These are phyloP conservation scores for Itoplectis maculator DNA, from an alignment of 2,888 invertebrate species.

Conservation along the genomic window DNA sequence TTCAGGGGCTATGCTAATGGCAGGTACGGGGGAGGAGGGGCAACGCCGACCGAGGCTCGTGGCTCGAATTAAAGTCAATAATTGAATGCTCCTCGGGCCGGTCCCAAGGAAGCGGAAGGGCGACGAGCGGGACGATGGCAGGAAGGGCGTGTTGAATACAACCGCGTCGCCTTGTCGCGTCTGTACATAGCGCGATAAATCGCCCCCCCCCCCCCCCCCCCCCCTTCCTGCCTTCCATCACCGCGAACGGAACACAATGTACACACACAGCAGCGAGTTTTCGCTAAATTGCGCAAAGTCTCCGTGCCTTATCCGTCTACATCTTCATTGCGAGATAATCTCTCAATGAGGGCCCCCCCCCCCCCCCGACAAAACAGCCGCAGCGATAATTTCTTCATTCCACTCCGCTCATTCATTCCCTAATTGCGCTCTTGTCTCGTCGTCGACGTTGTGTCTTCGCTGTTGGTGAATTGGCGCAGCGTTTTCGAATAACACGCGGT, in stretches of 20 bases:
- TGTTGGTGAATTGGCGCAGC: not conserved
- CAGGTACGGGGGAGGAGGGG: slow-evolving; percentile 52
- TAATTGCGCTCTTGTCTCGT: slow-evolving; percentile 2
- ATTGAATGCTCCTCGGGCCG: slow-evolving; percentile 72
- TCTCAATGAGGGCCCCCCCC: slow-evolving; percentile 15
- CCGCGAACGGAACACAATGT: slow-evolving; percentile 33
- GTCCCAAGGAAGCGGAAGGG: slow-evolving; percentile 55
- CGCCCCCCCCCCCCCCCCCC: too few species aligned
- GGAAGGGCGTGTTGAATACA: slow-evolving; percentile 55
- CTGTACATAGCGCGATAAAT: slow-evolving; percentile 27
- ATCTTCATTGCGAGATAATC: slow-evolving; percentile 32
- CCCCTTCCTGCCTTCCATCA: too few species aligned
- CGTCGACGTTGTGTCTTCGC: not conserved
- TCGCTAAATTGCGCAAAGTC: slow-evolving; percentile 10
- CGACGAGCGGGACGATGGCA: too few species aligned
- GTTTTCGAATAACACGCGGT: slow-evolving; percentile 30
- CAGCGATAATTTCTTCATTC: slow-evolving; percentile 12
- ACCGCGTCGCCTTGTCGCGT: not conserved
- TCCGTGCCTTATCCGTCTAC: slow-evolving; percentile 32
- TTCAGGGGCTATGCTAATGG: slow-evolving; percentile 82
- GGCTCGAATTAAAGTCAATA: slow-evolving; percentile 74
- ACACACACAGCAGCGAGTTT: slow-evolving; percentile 7
- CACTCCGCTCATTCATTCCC: not conserved
- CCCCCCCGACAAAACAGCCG: too few species aligned
- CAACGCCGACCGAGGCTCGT: slow-evolving; percentile 53